Evolutionary conservation across 2,113 vertebrate species (phyloP), one percentile per base, ranked within the genome.

Genomic region (Varanus salvator): DNA sequence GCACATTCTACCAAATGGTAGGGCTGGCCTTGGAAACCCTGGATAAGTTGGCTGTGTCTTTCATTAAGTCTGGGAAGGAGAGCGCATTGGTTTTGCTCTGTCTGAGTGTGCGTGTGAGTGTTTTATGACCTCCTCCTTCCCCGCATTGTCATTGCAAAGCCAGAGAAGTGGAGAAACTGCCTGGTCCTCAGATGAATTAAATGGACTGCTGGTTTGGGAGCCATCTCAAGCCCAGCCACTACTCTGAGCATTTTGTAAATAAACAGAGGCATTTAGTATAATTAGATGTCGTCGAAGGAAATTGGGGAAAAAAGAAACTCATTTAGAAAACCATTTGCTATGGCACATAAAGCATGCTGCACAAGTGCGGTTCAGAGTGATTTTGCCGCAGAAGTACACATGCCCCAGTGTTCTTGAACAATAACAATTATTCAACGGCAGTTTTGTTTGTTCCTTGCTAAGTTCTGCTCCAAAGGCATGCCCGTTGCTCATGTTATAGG

Each of bases 201-300:
- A 90, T 15, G 77, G 92, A 93, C n/a, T 69, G 17, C 87, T 86
- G 76, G 52, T 85, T 87, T 87, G 94, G 93, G 94, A 96, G 88
- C 88, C 92, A 69, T 85, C 93, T 68, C 82, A 93, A 95, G 91
- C 89, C 91, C 92, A 93, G 85, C 80, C 80, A 64, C 92, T 84
- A 90, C 87, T 93, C 90, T 1, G 50, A 95, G 91, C 92, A 89
- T 94, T 93, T 92, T 95, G 94, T 92, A 94, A 93, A 94, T 92
- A 96, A 94, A 92, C 74, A 88, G 82, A 95, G 95, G 91, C 93
- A 94, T 95, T 95, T 91, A 90, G 92, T 85, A 12, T 96, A 95
- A 96, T 96, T 95, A 95, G 95, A 94, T 94, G 84, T 44, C 64
- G 71, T 94, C 82, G 93, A 91, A 89, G 91, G 80, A 94, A 95